Conservation (phyloP, 2,113 vertebrate species). For the Datnioides undecimradiatus region DNA sequence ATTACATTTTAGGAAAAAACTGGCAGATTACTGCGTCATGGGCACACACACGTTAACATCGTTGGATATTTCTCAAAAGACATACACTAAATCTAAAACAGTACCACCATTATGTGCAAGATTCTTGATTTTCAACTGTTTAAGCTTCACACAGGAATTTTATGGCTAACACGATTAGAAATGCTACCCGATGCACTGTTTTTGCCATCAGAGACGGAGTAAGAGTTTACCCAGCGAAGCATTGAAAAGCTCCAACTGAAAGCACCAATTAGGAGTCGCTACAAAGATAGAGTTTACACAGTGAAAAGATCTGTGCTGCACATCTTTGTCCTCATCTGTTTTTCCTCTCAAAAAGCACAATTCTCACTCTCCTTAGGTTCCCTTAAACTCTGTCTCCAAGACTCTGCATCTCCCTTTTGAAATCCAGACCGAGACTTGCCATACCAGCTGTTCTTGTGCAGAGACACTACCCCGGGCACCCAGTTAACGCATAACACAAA, state of each 20-base stretch:
- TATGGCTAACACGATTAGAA: neutral
- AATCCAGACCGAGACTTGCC: conserved; percentile 29
- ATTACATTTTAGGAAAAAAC: conserved; percentile 15
- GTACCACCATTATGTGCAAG: neutral
- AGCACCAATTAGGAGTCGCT: conserved; percentile 7
- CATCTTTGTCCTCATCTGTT: neutral
- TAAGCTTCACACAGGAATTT: neutral
- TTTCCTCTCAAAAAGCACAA: conserved; percentile 18
- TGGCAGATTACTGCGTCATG: neutral
- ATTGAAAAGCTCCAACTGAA: neutral
- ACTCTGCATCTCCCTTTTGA: neutral
- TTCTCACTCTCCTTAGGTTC: neutral
- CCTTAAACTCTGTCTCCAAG: neutral
- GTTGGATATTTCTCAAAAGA: conserved; percentile 15
- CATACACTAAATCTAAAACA: neutral
- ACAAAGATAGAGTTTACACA: conserved; percentile 7
- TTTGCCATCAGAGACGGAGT: conserved; percentile 3
- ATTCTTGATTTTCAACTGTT: neutral
- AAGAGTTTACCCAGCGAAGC: neutral
- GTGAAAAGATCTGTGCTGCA: neutral
- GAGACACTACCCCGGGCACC: neutral
- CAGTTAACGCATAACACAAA: conserved; percentile 30
- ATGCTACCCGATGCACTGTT: neutral
- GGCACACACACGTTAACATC: neutral
- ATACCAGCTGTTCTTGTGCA: conserved; percentile 20